phyloP scores from a whole-genome alignment of 2,113 vertebrate genomes.

The Mohoua ochrocephala region DNA sequence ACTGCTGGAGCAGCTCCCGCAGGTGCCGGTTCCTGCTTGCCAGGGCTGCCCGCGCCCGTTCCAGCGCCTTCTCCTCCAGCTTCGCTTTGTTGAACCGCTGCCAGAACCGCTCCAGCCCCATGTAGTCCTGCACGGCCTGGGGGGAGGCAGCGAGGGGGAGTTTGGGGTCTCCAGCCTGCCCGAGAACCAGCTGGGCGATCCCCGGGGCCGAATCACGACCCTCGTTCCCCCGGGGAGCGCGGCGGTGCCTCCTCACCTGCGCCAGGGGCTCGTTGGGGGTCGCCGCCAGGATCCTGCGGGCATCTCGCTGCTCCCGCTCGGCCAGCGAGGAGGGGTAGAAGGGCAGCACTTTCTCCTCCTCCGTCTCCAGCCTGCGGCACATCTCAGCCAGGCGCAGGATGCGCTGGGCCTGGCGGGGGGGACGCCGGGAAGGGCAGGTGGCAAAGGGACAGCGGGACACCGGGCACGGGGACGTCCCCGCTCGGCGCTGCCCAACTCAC shows the following conservation, averaged over 20 bases:
- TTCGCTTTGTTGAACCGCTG: slow-evolving; percentile 81
- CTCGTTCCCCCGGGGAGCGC: rapidly evolving
- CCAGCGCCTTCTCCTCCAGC: slow-evolving; percentile 75
- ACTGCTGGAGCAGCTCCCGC: slow-evolving; percentile 69
- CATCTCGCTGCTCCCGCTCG: slow-evolving; percentile 52
- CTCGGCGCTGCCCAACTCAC: slow-evolving; percentile 21
- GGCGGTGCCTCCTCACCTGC: slow-evolving; percentile 41
- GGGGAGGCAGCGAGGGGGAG: background rate
- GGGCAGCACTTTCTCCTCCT: slow-evolving; percentile 84
- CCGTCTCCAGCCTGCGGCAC: slow-evolving; percentile 80
- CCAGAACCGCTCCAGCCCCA: slow-evolving; percentile 80
- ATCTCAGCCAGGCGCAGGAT: slow-evolving; percentile 78
- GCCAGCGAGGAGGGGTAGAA: slow-evolving; percentile 73
- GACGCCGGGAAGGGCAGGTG: rapidly evolving
- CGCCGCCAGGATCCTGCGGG: background rate
- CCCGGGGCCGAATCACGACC: rapidly evolving
- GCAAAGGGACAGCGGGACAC: background rate
- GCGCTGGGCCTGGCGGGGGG: slow-evolving; percentile 68
- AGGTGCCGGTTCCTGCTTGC: slow-evolving; percentile 68
- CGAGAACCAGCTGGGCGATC: rapidly evolving
- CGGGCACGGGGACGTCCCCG: rapidly evolving
- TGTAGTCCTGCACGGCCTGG: slow-evolving; percentile 70
- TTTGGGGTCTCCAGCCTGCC: background rate
- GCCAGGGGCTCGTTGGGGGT: slow-evolving; percentile 54
- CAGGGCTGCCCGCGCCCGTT: slow-evolving; percentile 39